Evolutionary conservation across 2,797 vertebrate genomes (phyloP).

Genomic region (Rhynchotus rufescens): DNA sequence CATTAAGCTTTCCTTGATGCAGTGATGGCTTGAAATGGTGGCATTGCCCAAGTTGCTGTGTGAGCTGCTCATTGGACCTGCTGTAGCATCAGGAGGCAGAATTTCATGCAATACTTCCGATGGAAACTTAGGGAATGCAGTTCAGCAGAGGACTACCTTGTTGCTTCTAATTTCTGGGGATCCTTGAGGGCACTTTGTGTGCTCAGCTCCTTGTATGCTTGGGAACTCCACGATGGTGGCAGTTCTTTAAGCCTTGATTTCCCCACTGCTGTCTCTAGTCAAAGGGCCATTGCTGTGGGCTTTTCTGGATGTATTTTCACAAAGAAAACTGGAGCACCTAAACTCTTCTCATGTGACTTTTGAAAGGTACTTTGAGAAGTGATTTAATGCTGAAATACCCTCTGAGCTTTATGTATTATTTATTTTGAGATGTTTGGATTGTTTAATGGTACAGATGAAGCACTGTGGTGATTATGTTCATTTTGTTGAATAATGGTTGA

Average conservation of each 20-base stretch:
- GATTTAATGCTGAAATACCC: neutral
- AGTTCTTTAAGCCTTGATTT: neutral
- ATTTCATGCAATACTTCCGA: neutral
- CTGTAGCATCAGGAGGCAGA: neutral
- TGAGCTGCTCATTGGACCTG: neutral
- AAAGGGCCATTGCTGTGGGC: neutral
- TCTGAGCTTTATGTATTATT: neutral
- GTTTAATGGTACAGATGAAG: neutral
- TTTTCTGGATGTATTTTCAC: neutral
- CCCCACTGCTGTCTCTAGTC: neutral
- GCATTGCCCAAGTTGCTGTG: neutral
- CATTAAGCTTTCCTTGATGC: neutral
- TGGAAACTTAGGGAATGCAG: neutral
- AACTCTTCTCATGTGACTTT: neutral
- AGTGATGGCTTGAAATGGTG: neutral
- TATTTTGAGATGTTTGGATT: neutral
- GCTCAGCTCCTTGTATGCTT: neutral
- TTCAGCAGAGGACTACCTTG: neutral
- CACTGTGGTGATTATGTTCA: neutral
- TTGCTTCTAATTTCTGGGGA: neutral
- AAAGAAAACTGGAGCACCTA: rapidly evolving
- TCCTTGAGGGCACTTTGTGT: neutral
- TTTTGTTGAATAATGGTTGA: neutral
- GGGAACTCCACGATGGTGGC: neutral
- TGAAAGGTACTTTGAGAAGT: neutral